Evolutionary conservation across 2,797 vertebrate species (phyloP), one percentile per base, ranked within the genome.

Genomic region (Pelobates cultripes): DNA sequence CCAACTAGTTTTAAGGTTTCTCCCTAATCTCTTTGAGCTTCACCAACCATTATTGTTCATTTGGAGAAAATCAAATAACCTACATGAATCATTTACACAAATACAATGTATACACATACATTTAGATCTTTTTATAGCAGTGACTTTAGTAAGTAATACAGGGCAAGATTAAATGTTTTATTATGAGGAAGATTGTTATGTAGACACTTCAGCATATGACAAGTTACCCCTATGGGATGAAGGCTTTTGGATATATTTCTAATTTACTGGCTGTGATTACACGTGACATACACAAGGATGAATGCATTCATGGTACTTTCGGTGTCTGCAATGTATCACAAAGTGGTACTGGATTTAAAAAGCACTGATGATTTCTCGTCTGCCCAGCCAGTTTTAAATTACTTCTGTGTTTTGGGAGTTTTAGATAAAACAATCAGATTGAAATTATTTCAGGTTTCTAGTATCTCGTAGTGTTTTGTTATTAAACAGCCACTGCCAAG

Each of bases 381-480:
- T 64, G 61, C 61, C 61, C n/a, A 64, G 61, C 61, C 43, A 51
- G 63, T 42, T 67, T 76, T 55, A 76, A 53, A 68, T 76, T 67
- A 76, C 63, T 68, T 67, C 63, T 76, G 44, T 45, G 44, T 51
- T 76, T 47, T 67, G 45, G 64, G 75, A 76, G 45, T 71, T 12
- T 45, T 45, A 55, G 43, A 70, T 45, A 70, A 70, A 47, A 44
- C 43, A 71, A 78, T 70, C 53, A 71, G n/a, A 44, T 60, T 60
- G 17, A 42, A 79, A 72, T 61, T n/a, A 43, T 41, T 64, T 66
- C 9, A 73, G 47, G 61, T 43, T 73, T 55, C 15, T 4, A 44
- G 8, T 79, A 64, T 79, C 70, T 28, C 14, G n/a, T 64, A 72
- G 41, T 9, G 42, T n/a, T 66, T 72, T 2, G 10, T 60, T 64